These are phyloP conservation scores for Symphodus melops DNA, from an alignment of 2,113 vertebrate species.

Conservation along the genomic window DNA sequence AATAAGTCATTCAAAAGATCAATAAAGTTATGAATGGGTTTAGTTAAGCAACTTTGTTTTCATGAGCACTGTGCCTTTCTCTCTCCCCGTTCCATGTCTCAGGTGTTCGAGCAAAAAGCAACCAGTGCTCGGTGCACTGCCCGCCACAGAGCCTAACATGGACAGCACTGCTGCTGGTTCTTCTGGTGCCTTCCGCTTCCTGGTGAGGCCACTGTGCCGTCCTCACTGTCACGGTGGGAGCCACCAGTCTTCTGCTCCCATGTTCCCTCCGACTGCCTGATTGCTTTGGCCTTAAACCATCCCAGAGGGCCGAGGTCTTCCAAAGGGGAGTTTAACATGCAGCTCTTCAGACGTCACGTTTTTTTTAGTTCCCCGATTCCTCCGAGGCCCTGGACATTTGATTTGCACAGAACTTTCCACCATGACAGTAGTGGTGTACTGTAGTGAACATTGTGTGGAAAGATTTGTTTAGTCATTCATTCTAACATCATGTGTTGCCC, in stretches of 20 bases:
- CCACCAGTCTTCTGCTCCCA: conserved; percentile 57
- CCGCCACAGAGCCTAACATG: conserved; percentile 81
- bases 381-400: conserved; percentile 37
- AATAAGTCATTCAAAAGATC: conserved; percentile 14
- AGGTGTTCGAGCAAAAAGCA: conserved; percentile 94
- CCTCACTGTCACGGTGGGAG: conserved; percentile 49
- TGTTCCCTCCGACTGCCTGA: conserved; percentile 68
- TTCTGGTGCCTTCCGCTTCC: conserved; percentile 88
- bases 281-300: conserved; percentile 72
- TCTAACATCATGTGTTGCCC: conserved; percentile 51
- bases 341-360: conserved; percentile 32
- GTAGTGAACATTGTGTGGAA: conserved; percentile 77
- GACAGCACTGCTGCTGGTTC: conserved; percentile 87
- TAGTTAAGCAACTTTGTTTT: conserved; percentile 7
- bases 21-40: conserved; percentile 7
- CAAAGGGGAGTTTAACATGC: conserved; percentile 48
- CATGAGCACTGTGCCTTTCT: neutral
- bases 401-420: conserved; percentile 57
- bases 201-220: conserved; percentile 86
- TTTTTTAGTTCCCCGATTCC: conserved; percentile 39
- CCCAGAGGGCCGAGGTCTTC: conserved; percentile 59
- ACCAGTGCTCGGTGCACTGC: conserved; percentile 84
- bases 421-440: conserved; percentile 74
- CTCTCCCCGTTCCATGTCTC: neutral
- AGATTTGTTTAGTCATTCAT: conserved; percentile 68